A percentile compares a stretch with the other conserved stretches of the same genome.
Conservation (phyloP, 2,888 invertebrate genomes). For the Orthonevra nobilis region DNA sequence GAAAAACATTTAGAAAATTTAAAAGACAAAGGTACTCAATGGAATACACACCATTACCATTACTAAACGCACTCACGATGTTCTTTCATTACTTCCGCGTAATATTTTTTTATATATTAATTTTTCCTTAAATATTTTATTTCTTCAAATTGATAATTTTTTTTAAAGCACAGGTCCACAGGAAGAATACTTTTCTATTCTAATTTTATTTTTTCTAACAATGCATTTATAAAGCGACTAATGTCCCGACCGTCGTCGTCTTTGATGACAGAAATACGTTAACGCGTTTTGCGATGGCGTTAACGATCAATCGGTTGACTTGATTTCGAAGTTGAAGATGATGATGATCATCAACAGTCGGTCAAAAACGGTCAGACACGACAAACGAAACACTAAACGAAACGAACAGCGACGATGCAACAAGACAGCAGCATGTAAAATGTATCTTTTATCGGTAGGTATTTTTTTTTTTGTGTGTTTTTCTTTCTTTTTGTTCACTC, state of each 20-base stretch:
- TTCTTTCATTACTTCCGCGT: constrained; percentile 61
- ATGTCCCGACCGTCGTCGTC: constrained; percentile 37
- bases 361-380: constrained; percentile 30
- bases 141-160: constrained; percentile 10
- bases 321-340: constrained; percentile 40
- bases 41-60: constrained; percentile 70
- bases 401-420: constrained; percentile 22
- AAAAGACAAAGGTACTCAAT: constrained; percentile 29
- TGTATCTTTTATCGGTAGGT: background rate
- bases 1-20: constrained; percentile 32
- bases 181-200: too few relatives aligned
- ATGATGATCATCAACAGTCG: constrained; percentile 24
- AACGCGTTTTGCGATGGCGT: constrained; percentile 29
- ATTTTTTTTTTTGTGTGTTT: too few relatives aligned
- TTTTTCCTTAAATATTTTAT: background rate
- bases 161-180: constrained; percentile 50
- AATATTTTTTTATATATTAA: constrained; percentile 8
- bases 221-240: constrained; percentile 13
- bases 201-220: too few relatives aligned
- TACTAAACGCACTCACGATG: constrained; percentile 67
- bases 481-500: too few relatives aligned
- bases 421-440: constrained; percentile 15
- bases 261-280: constrained; percentile 26
- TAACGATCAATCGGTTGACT: constrained; percentile 33
- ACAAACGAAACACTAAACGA: too few relatives aligned